A percentile compares a stretch with the other conserved stretches of the same genome.
These are phyloP conservation scores for Hydrochoerus hydrochaeris DNA, from an alignment of 2,113 vertebrate species.

Conservation along the genomic window DNA sequence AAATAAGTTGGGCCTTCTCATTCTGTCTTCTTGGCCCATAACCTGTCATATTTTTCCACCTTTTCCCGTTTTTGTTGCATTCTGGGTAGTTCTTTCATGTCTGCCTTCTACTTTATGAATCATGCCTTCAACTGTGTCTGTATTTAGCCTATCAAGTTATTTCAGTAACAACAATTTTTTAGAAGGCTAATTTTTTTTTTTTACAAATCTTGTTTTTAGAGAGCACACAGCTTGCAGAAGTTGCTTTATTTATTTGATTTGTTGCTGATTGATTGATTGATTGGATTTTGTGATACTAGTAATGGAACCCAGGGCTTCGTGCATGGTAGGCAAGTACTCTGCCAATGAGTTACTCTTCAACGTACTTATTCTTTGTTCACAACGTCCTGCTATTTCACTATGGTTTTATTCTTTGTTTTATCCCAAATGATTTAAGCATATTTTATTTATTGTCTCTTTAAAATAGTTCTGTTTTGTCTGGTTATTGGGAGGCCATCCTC, in stretches of 20 bases:
- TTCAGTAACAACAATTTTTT: background rate
- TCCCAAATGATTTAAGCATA: slow-evolving; percentile 5
- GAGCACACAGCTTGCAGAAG: background rate
- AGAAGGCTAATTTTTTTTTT: background rate
- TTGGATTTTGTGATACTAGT: background rate
- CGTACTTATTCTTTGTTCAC: background rate
- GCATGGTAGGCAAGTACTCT: background rate
- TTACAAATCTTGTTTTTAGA: background rate
- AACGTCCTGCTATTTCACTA: slow-evolving; percentile 21
- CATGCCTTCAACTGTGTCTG: slow-evolving; percentile 22
- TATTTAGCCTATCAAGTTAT: background rate
- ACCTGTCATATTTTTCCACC: background rate
- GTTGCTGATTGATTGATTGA: background rate
- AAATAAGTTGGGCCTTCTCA: background rate
- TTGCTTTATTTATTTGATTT: background rate
- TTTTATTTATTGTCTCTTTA: slow-evolving; percentile 21
- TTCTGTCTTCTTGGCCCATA: background rate
- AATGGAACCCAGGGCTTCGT: background rate
- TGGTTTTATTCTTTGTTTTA: background rate
- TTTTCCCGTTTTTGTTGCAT: background rate
- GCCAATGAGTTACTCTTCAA: background rate
- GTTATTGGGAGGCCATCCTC: background rate
- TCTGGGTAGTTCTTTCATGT: slow-evolving; percentile 4
- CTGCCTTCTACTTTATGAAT: slow-evolving; percentile 50
- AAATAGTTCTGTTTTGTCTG: slow-evolving; percentile 12